phyloP scores from a whole-genome alignment of 2,888 invertebrate species.

The Rhaphigaster nebulosa region DNA sequence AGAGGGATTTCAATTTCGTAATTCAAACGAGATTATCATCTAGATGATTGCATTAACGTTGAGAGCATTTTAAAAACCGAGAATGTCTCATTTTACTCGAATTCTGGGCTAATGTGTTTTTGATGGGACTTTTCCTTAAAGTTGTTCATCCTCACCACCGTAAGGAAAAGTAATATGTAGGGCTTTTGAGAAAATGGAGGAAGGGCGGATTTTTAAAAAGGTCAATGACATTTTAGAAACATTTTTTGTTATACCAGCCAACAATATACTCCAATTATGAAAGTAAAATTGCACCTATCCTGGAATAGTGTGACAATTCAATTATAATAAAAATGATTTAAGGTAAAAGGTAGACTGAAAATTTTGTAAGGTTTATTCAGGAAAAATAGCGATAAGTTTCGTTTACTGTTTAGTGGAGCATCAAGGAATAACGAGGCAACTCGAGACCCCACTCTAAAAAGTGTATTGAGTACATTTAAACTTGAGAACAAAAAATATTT shows the following conservation, averaged over 20 bases:
- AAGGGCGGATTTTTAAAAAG: neutral
- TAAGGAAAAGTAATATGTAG: conserved; percentile 24
- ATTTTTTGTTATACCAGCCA: neutral
- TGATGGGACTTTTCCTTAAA: conserved; percentile 45
- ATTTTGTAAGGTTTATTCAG: too few species aligned
- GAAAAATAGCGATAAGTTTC: too few species aligned
- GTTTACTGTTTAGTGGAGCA: too few species aligned
- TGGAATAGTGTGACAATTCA: too few species aligned
- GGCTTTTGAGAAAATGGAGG: neutral
- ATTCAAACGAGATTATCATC: conserved; percentile 44
- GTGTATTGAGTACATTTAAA: too few species aligned
- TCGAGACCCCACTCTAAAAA: too few species aligned
- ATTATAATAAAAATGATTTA: too few species aligned
- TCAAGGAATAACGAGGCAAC: too few species aligned
- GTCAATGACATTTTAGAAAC: neutral
- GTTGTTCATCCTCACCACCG: conserved; percentile 1
- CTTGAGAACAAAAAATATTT: too few species aligned
- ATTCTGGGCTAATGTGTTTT: conserved; percentile 45
- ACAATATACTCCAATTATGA: neutral
- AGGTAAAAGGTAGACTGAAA: too few species aligned
- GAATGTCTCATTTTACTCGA: conserved; percentile 27
- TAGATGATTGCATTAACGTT: conserved; percentile 22
- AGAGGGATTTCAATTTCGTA: neutral
- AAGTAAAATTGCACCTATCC: too few species aligned
- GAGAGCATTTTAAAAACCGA: conserved; percentile 26